Percentiles rank a stretch among this genome's conserved stretches.
Conservation (phyloP, 64 coral and sea anemone species). For the Actinia equina region DNA sequence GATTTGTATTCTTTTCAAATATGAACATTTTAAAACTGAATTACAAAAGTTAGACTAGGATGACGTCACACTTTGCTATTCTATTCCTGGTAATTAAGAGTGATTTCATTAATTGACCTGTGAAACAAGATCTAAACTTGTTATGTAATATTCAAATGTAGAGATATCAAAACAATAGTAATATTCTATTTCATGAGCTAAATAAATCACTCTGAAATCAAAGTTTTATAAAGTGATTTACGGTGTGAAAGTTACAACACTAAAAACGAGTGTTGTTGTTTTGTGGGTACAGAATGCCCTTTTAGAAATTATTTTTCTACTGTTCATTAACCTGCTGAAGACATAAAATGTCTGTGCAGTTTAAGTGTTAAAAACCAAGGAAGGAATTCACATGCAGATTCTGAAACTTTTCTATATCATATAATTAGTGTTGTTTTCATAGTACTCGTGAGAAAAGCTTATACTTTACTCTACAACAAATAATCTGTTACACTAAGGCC, state of each 20-base stretch:
- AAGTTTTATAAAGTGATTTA: not conserved
- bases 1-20: too few species aligned
- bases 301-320: conserved; percentile 18
- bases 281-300: not conserved
- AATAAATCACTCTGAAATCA: not conserved
- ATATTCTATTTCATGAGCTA: not conserved
- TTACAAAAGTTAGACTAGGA: too few species aligned
- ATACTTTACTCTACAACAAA: too few species aligned
- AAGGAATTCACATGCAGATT: conserved; percentile 1
- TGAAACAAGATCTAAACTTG: not conserved
- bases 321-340: not conserved
- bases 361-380: not conserved
- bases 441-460: too few species aligned
- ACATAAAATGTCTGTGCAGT: conserved; percentile 19
- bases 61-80: too few species aligned
- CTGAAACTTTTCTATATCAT: too few species aligned
- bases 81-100: not conserved
- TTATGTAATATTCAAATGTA: too few species aligned
- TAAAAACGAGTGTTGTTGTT: not conserved
- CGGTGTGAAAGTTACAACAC: not conserved
- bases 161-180: not conserved
- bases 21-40: too few species aligned
- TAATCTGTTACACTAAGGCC: too few species aligned
- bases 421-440: too few species aligned
- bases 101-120: not conserved